A percentile compares a stretch with the other conserved stretches of the same genome.
phyloP scores from a whole-genome alignment of 2,113 vertebrate species.

The Ursus arctos region DNA sequence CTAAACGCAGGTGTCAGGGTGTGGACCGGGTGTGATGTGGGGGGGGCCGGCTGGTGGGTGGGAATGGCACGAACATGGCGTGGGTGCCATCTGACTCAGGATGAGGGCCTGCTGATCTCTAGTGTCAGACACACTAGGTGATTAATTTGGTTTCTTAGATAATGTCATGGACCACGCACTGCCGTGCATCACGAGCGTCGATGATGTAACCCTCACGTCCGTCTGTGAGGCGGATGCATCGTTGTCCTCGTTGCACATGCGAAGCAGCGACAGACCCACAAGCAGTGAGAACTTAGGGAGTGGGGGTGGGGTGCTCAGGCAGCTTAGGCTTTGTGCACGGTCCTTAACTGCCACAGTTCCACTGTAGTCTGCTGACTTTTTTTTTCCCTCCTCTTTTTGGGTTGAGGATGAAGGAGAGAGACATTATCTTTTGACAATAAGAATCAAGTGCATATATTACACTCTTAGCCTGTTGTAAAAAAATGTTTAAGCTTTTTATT shows the following conservation, averaged over 20 bases:
- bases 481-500: neutral
- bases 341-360: accelerated
- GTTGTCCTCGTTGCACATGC: accelerated
- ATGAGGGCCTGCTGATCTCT: too few species aligned
- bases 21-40: neutral
- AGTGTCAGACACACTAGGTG: neutral
- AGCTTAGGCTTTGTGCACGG: accelerated
- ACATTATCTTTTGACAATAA: neutral
- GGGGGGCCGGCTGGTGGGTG: accelerated
- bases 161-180: accelerated
- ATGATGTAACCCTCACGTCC: accelerated
- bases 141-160: neutral
- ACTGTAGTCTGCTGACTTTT: neutral
- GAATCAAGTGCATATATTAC: accelerated
- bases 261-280: neutral
- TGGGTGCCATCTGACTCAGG: accelerated
- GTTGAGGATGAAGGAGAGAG: neutral
- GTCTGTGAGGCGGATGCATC: neutral
- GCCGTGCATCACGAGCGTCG: accelerated
- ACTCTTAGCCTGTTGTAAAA: neutral
- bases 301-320: accelerated
- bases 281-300: accelerated
- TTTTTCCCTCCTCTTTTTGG: neutral
- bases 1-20: accelerated
- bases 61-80: accelerated